Evolutionary conservation across 2,888 invertebrate species (phyloP), one percentile per base, ranked within the genome.

Genomic region (Mellilla xanthometata): DNA sequence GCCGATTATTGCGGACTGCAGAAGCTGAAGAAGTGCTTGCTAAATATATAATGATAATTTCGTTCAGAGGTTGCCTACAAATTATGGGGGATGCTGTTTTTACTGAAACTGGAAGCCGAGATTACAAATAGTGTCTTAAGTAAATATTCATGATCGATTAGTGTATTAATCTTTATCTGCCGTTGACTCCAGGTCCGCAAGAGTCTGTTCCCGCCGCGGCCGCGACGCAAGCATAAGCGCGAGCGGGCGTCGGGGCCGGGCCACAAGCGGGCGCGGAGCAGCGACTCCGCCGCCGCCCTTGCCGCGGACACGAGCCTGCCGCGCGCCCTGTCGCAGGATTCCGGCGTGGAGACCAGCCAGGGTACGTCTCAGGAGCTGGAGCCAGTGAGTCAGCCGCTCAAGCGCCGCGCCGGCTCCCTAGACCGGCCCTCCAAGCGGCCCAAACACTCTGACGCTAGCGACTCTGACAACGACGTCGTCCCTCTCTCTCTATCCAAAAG

Each of bases 171-270:
- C 33, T 27, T 12, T 24, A 6, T 32, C 7, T 19, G 3, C 9
- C 22, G 2, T 9, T 39, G n/a, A n/a, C 59, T 86, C 52, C 85
- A 94, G 94, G 91, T 91, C 59, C 91, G 93, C 68, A 94, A 93
- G 76, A 92, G 87, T 62, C 91, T 92, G 71, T 93, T 93, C 81
- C 94, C 94, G 19, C 93, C 93, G 36, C 87, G 93, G 39, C 93
- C 94, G 57, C 90, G 76, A 58, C 86, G 83, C 56, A 85, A 83
- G 51, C 68, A 63, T 56, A 81, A 77, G 58, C 65, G 69, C 27
- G 60, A 58, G 23, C 19, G 40, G 6, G 30, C 94, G 93, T 26
- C 93, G 93, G 38, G 93, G 36, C 93, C 94, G 56, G 90, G 76
- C 60, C 85, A 82, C 53, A 83, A 80, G 48, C 66, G 62, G 54